Evolutionary conservation across 2,113 vertebrate genomes (phyloP).

Genomic region (Loxodonta africana): DNA sequence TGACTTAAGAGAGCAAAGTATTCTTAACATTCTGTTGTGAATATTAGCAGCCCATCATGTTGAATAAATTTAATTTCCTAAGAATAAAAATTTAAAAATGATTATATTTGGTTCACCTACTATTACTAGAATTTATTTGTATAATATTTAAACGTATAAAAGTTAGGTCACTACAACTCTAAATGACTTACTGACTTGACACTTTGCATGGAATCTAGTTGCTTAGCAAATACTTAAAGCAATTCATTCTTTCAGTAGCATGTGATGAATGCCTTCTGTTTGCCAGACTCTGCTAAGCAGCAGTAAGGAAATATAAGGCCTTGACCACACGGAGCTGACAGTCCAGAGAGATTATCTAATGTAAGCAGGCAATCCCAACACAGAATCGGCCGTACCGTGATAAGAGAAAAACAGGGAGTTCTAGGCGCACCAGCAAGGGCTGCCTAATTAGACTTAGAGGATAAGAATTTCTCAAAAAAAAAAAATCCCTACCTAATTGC

Average conservation of each 20-base stretch:
- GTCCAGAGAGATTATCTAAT: background rate
- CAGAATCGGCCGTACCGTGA: background rate
- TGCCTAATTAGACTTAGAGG: background rate
- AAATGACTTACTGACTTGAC: background rate
- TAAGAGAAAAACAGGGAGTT: background rate
- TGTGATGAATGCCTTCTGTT: background rate
- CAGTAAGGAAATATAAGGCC: background rate
- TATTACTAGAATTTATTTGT: background rate
- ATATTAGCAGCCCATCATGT: background rate
- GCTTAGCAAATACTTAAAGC: background rate
- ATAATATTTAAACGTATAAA: background rate
- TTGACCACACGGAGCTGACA: background rate
- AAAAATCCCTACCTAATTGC: background rate
- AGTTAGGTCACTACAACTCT: background rate
- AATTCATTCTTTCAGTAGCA: background rate
- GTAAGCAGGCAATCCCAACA: background rate
- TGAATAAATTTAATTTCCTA: background rate
- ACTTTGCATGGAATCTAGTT: background rate
- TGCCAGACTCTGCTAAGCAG: background rate
- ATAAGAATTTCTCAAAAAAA: slow-evolving; percentile 14
- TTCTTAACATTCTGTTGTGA: slow-evolving; percentile 4
- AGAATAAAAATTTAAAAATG: background rate
- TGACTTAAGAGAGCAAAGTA: slow-evolving; percentile 15
- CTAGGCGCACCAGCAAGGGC: fast-evolving
- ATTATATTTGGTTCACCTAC: background rate